Base-by-base conservation (phyloP, 1,140 invertebrate genomes). In the Macrotrachela quadricornifera region DNA sequence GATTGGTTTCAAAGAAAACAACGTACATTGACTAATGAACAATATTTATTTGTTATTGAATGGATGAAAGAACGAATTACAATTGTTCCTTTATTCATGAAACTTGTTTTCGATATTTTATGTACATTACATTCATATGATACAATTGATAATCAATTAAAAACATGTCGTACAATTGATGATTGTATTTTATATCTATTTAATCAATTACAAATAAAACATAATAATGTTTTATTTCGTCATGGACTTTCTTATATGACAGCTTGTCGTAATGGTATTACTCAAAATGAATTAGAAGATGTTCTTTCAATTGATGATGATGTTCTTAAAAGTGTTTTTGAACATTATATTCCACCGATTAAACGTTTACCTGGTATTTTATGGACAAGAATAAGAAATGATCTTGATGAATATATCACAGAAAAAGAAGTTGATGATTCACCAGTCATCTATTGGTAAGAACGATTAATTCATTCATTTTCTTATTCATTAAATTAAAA, bases 41-140 rank as follows among this genome's bases (percentile, higher is more conserved):
- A 92, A 64, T 90, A 83, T n/a, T n/a, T n/a, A 84, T 76, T 83
- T 46, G 66, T 88, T 13, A 85, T 94, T 1, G 79, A 80, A 11
- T 88, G 85, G 63, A 85, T 71, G 11, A 62, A 91, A 40, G 56
- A 18, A 18, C 16, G 3, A 41, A 79, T 77, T 14, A 80, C 82
- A 30, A 12, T 49, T 1, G 42, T 36, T 37, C 46, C 52, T n/a
- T 21, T 54, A 9, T 49, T 41, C 13, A 11, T 54, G 16, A 54
- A 49, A 30, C 16, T 54, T 9, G 44, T 54, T 12, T 54, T 54
- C 16, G 52, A 54, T 42, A 54, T 54, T 44, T 13, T 49, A 1
- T 36, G 41, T 12, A 54, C 18, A 38, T 54, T 46, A 46, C 45
- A 11, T 9, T 54, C 52, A 36, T 54, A 37, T 54, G 39, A 41